A percentile compares a stretch with the other conserved stretches of the same genome.
Conservation (phyloP, 2,797 vertebrate genomes). For the Eulemur albifrons region DNA sequence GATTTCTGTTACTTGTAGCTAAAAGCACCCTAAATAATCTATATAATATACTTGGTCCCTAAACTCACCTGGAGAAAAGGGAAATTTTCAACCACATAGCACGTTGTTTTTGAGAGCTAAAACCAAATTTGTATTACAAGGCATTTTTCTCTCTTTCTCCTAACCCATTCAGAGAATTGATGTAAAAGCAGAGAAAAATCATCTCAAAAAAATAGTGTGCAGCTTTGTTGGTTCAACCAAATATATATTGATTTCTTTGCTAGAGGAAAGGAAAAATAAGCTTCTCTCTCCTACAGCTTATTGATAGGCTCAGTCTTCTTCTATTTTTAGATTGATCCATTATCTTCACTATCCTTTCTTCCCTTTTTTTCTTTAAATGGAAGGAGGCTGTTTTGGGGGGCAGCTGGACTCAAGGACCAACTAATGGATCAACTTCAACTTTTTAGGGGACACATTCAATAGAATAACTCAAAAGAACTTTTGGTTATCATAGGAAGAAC, state of each 20-base stretch:
- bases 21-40: background rate
- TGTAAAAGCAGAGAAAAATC: conserved; percentile 32
- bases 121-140: conserved; percentile 3
- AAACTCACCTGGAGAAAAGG: background rate
- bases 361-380: background rate
- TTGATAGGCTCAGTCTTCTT: background rate
- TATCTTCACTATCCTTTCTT: background rate
- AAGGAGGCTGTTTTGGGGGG: background rate
- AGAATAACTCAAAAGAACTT: background rate
- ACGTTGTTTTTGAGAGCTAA: conserved; percentile 31
- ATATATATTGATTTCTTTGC: conserved; percentile 50
- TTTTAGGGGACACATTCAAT: background rate
- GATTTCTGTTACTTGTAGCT: background rate
- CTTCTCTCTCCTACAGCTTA: background rate
- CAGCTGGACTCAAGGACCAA: background rate
- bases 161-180: conserved; percentile 51
- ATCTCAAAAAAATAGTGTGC: conserved; percentile 33
- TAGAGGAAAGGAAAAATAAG: conserved; percentile 34
- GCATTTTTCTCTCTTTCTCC: conserved; percentile 16
- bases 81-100: background rate
- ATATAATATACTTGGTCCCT: background rate
- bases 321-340: conserved; percentile 23
- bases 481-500: background rate
- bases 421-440: background rate
- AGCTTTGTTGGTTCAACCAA: conserved; percentile 54